Evolutionary conservation across 2,797 vertebrate genomes (phyloP).

Genomic region (Tragopan temminckii): DNA sequence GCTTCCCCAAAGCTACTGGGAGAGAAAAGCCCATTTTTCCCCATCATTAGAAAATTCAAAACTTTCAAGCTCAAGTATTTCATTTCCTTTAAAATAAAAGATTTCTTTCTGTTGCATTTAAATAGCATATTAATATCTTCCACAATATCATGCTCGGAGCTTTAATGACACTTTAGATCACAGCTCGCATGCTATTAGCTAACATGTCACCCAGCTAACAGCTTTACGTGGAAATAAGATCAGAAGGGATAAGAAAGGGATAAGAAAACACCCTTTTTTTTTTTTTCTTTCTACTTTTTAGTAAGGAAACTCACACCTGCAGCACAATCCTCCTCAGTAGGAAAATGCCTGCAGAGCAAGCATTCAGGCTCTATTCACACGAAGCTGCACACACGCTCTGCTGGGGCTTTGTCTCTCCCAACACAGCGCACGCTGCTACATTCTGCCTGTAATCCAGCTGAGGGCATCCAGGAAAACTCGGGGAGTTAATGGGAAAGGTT

Average conservation of each 20-base stretch:
- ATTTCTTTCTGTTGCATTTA: conserved; percentile 44
- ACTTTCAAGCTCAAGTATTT: conserved; percentile 42
- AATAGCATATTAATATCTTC: conserved; percentile 62
- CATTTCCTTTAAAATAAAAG: conserved; percentile 3
- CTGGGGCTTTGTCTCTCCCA: not conserved
- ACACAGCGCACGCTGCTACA: conserved; percentile 35
- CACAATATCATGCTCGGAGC: not conserved
- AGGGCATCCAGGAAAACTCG: conserved; percentile 42
- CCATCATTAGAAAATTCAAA: not conserved
- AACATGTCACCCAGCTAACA: conserved; percentile 69
- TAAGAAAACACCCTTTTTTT: conserved; percentile 57
- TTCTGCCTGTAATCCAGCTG: conserved; percentile 68
- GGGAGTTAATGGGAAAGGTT: conserved; percentile 51
- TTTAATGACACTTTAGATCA: conserved; percentile 64
- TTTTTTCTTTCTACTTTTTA: not conserved
- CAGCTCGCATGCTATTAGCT: conserved; percentile 56
- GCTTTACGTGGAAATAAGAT: conserved; percentile 68
- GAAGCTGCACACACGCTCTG: not conserved
- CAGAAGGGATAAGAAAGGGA: conserved; percentile 56
- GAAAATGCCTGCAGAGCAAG: conserved; percentile 59
- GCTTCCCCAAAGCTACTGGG: not conserved
- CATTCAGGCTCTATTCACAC: not conserved
- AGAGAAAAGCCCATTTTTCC: not conserved
- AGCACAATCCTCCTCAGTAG: conserved; percentile 67
- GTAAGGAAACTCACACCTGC: conserved; percentile 71